Conservation (phyloP, 2,797 vertebrate species). For the Distichodus sexfasciatus region DNA sequence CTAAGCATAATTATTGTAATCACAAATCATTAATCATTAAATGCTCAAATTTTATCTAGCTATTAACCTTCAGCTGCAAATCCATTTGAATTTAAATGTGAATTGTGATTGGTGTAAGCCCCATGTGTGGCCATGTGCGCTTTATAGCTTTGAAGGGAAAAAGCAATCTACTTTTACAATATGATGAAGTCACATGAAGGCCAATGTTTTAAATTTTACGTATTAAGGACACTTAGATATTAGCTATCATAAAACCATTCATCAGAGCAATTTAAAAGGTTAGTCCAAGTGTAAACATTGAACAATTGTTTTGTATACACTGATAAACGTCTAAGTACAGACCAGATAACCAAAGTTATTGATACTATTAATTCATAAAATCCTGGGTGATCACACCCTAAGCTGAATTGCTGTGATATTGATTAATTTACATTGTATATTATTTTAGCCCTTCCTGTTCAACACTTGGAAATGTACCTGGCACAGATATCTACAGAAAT, state of each 20-base stretch:
- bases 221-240: not conserved
- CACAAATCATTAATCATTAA: too few relatives aligned
- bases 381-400: too few relatives aligned
- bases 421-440: not conserved
- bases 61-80: too few relatives aligned
- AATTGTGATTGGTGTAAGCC: not conserved
- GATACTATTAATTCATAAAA: not conserved
- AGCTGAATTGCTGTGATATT: too few relatives aligned
- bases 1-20: not conserved
- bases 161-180: not conserved
- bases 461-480: conserved; percentile 78
- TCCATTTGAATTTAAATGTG: not conserved
- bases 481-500: conserved; percentile 83
- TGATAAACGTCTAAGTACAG: not conserved
- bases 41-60: too few relatives aligned
- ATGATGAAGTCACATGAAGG: not conserved
- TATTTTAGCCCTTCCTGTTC: conserved; percentile 76
- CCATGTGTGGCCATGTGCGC: not conserved
- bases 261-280: not conserved
- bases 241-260: not conserved
- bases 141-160: not conserved
- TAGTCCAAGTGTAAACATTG: not conserved
- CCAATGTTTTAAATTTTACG: not conserved
- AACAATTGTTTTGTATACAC: not conserved
- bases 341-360: not conserved